Evolutionary conservation across 2,888 invertebrate species (phyloP).

Genomic region (Melikaiella ostensackeni): DNA sequence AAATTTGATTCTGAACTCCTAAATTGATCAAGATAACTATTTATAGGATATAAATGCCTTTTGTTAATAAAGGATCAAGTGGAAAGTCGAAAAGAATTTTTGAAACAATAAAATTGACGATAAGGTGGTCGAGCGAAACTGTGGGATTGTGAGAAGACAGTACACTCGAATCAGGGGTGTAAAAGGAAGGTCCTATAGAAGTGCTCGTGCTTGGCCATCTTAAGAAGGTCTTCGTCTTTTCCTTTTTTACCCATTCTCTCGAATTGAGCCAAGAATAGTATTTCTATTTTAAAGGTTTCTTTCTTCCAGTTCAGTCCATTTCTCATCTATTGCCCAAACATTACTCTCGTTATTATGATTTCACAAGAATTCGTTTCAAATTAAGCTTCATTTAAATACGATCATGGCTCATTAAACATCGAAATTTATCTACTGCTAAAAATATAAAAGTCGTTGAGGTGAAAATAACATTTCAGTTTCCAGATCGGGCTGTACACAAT

Average conservation of each 20-base stretch:
- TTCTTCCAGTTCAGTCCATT: conserved; percentile 48
- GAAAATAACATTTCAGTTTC: conserved; percentile 20
- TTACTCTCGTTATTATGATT: conserved; percentile 42
- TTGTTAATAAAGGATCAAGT: neutral
- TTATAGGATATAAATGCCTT: neutral
- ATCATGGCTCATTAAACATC: conserved; percentile 24
- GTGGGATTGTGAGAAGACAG: conserved; percentile 36
- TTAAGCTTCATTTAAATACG: conserved; percentile 33
- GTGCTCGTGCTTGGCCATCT: conserved; percentile 54
- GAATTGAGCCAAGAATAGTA: conserved; percentile 50
- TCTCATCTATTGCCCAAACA: conserved; percentile 48
- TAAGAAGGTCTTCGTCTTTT: conserved; percentile 47
- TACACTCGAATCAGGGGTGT: conserved; percentile 16
- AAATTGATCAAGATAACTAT: neutral
- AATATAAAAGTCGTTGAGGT: conserved; percentile 8
- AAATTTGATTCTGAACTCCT: neutral
- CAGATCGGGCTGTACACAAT: no score
- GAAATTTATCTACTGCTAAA: conserved; percentile 21
- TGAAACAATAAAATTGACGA: conserved; percentile 63
- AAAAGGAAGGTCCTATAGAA: conserved; percentile 32
- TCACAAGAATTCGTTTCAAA: conserved; percentile 27
- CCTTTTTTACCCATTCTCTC: conserved; percentile 28
- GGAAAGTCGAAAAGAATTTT: conserved; percentile 54
- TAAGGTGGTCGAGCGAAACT: conserved; percentile 56
- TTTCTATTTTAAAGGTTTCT: conserved; percentile 55